A percentile compares a stretch with the other conserved stretches of the same genome.
These are phyloP conservation scores for Noctua janthina DNA, from an alignment of 2,888 invertebrate species.

Conservation along the genomic window DNA sequence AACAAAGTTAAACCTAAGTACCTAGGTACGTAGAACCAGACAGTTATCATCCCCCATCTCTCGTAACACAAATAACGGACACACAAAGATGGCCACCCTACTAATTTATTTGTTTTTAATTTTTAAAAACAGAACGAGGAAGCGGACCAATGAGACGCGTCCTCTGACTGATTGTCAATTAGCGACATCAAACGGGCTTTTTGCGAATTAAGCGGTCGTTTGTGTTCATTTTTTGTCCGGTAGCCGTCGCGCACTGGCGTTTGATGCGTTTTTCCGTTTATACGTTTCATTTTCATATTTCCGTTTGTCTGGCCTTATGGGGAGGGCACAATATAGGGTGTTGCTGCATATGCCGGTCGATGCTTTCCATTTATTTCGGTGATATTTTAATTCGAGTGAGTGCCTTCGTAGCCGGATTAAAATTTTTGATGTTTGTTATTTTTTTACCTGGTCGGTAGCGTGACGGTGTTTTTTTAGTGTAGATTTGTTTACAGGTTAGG, in stretches of 20 bases:
- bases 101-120: conserved; percentile 89
- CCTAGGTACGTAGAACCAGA: not conserved
- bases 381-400: conserved; percentile 84
- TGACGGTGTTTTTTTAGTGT: not conserved
- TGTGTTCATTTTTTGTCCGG: conserved; percentile 89
- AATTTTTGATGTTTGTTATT: conserved; percentile 37
- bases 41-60: conserved; percentile 32
- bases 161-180: conserved; percentile 90
- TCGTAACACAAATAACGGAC: conserved; percentile 65
- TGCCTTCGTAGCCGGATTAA: conserved; percentile 72
- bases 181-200: conserved; percentile 91
- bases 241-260: conserved; percentile 81
- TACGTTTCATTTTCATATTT: conserved; percentile 90
- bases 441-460: conserved; percentile 8
- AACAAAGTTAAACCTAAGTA: conserved; percentile 5
- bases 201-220: conserved; percentile 90
- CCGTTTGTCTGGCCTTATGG: conserved; percentile 86
- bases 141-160: conserved; percentile 88
- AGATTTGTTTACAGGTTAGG: not conserved
- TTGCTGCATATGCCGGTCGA: conserved; percentile 71
- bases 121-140: conserved; percentile 88
- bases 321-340: conserved; percentile 78
- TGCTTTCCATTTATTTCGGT: conserved; percentile 72
- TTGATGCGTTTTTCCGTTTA: conserved; percentile 89
- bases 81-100: conserved; percentile 80